Percentiles rank a stretch among this genome's conserved stretches.
Evolutionary conservation across 2,113 vertebrate genomes (phyloP).

Genomic region (Nanorana parkeri): DNA sequence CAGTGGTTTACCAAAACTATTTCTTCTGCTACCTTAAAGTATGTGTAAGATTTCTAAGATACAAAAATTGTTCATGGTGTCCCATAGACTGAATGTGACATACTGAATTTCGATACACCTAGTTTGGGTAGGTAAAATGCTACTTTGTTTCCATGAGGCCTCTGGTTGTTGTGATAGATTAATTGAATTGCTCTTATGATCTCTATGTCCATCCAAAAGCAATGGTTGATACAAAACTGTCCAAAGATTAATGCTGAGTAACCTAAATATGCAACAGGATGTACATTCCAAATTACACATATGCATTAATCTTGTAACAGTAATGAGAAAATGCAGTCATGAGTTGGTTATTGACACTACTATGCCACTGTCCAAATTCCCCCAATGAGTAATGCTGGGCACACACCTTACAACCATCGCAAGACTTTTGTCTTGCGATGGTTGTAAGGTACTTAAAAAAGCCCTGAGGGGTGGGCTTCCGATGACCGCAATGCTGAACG

Average conservation of each 20-base stretch:
- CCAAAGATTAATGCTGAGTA: constrained; percentile 17
- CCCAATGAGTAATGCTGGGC: too few relatives aligned
- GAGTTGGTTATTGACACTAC: not conserved
- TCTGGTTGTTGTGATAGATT: constrained; percentile 8
- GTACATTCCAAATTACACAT: constrained; percentile 26
- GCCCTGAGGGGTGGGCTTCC: too few relatives aligned
- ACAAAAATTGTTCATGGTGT: constrained; percentile 7
- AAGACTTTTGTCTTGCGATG: too few relatives aligned
- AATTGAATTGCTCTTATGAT: not conserved
- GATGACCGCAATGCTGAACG: too few relatives aligned
- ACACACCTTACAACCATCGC: too few relatives aligned
- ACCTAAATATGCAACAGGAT: not conserved
- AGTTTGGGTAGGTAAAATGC: constrained; percentile 3
- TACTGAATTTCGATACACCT: constrained; percentile 21
- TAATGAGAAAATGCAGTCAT: not conserved
- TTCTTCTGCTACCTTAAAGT: constrained; percentile 31
- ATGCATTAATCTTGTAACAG: not conserved
- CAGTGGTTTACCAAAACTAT: constrained; percentile 41
- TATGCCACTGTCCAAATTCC: not conserved
- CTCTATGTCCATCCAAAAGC: constrained; percentile 17
- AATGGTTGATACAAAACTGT: constrained; percentile 4
- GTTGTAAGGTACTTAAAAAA: too few relatives aligned
- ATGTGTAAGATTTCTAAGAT: constrained; percentile 19
- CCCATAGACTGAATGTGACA: constrained; percentile 1
- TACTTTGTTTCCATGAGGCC: not conserved